phyloP scores from a whole-genome alignment of 2,797 vertebrate genomes.

The Squalus acanthias region DNA sequence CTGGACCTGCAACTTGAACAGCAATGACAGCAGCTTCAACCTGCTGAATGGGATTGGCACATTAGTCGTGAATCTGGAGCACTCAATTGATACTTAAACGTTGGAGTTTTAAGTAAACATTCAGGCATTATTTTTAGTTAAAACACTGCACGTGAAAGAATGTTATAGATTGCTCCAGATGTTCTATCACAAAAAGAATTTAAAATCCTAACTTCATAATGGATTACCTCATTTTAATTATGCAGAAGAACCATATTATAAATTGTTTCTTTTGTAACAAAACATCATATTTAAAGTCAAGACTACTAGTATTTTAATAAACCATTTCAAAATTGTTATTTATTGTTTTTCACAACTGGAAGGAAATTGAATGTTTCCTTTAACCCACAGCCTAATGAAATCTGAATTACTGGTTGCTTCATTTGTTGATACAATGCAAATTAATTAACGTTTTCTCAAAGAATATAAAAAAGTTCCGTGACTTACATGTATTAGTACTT shows the following conservation, averaged over 20 bases:
- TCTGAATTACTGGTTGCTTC: not conserved
- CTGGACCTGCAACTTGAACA: not conserved
- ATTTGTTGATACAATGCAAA: not conserved
- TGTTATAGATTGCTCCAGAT: not conserved
- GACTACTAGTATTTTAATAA: not conserved
- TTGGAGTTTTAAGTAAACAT: not conserved
- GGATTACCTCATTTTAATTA: not conserved
- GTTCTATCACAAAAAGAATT: not conserved
- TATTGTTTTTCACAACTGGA: not conserved
- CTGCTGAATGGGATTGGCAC: not conserved
- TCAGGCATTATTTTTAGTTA: not conserved
- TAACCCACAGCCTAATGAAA: not conserved
- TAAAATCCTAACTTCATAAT: not conserved
- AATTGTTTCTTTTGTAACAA: not conserved
- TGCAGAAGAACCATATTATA: not conserved
- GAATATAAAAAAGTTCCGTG: not conserved
- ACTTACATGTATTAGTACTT: slow-evolving; percentile 88
- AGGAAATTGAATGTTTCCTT: not conserved
- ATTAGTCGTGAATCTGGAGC: not conserved
- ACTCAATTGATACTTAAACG: not conserved
- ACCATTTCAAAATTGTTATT: not conserved
- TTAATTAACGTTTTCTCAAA: not conserved
- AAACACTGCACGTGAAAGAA: not conserved
- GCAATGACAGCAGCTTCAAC: not conserved
- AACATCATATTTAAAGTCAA: not conserved